These are phyloP conservation scores for Sitophilus oryzae DNA, from an alignment of 1,140 invertebrate genomes.

Conservation along the genomic window DNA sequence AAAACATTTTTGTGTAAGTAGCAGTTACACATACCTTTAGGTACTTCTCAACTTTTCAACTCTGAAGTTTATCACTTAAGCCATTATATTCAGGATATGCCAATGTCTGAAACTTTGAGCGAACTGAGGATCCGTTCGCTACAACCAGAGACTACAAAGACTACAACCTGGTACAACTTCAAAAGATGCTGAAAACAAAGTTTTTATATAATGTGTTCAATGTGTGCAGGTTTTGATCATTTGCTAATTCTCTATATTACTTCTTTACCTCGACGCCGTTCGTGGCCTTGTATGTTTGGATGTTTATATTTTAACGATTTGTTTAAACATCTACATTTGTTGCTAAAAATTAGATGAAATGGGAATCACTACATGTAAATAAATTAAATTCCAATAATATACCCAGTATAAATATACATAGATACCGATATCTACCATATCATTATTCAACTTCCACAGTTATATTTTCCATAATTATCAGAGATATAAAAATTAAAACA, in stretches of 20 bases:
- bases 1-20: too few species aligned
- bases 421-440: too few species aligned
- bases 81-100: constrained; percentile 48
- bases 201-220: constrained; percentile 7
- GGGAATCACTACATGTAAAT: too few species aligned
- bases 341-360: too few species aligned
- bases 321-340: constrained; percentile 47
- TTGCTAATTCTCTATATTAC: too few species aligned
- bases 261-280: constrained; percentile 47
- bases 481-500: too few species aligned
- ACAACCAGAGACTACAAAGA: too few species aligned
- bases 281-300: constrained; percentile 42
- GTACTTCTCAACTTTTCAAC: constrained; percentile 34
- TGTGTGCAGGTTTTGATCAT: not conserved
- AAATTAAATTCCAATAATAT: too few species aligned
- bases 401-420: too few species aligned
- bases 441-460: too few species aligned
- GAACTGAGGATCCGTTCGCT: constrained; percentile 45
- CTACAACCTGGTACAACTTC: too few species aligned
- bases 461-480: too few species aligned
- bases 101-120: constrained; percentile 48
- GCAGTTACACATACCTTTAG: constrained; percentile 34
- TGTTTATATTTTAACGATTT: constrained; percentile 43
- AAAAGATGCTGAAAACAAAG: constrained; percentile 46
- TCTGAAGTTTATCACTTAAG: constrained; percentile 40